Conservation (phyloP, 2,797 vertebrate species). For the Linurgus olivaceus region DNA sequence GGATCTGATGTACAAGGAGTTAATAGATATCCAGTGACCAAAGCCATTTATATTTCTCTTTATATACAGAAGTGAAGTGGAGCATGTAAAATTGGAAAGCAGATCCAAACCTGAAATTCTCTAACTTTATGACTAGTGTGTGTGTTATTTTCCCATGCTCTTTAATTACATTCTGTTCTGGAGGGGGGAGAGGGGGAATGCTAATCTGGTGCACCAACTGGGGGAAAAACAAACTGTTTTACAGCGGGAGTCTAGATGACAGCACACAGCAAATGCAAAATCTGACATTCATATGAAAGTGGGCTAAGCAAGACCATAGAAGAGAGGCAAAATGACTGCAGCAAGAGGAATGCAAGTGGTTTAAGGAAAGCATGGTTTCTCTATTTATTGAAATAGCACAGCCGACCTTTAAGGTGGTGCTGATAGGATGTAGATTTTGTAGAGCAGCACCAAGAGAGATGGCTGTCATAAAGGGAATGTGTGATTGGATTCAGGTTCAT, state of each 20-base stretch:
- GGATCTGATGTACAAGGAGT: background rate
- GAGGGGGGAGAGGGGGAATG: background rate
- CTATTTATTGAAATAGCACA: slow-evolving; percentile 56
- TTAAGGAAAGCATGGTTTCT: slow-evolving; percentile 17
- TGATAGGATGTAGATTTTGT: background rate
- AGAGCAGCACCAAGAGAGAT: background rate
- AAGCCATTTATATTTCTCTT: slow-evolving; percentile 24
- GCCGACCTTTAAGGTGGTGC: slow-evolving; percentile 18
- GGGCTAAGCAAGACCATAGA: slow-evolving; percentile 52
- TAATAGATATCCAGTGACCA: slow-evolving; percentile 15
- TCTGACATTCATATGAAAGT: slow-evolving; percentile 73
- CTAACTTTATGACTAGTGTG: slow-evolving; percentile 4
- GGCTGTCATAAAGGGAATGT: slow-evolving; percentile 26
- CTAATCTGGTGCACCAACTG: slow-evolving; percentile 43
- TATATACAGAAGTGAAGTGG: background rate
- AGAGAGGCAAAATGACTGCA: slow-evolving; percentile 46
- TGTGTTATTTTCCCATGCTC: slow-evolving; percentile 47
- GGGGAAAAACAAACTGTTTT: slow-evolving; percentile 46
- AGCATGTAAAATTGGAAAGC: slow-evolving; percentile 36
- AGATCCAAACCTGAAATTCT: slow-evolving; percentile 36
- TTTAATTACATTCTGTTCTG: slow-evolving; percentile 64
- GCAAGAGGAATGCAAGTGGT: slow-evolving; percentile 36
- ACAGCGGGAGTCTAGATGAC: slow-evolving; percentile 46
- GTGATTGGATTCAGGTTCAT: slow-evolving; percentile 58
- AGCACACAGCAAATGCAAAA: slow-evolving; percentile 71